Evolutionary conservation across 92 coral and sea anemone species (phyloP).

Genomic region (Porites evermanni): DNA sequence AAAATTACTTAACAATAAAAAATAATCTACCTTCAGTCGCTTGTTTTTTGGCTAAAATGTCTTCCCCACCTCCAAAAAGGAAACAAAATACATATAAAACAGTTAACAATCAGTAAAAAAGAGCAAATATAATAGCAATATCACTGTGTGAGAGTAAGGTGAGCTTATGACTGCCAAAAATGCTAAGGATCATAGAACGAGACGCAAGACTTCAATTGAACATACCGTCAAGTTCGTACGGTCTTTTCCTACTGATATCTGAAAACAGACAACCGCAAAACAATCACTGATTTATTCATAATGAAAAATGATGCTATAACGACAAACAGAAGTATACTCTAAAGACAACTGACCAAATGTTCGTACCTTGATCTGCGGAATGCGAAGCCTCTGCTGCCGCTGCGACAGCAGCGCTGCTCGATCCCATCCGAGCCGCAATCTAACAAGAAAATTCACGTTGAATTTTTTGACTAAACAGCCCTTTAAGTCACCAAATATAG

Average conservation of each 20-base stretch:
- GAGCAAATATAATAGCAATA: no score
- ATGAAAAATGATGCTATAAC: not conserved
- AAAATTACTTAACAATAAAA: not conserved
- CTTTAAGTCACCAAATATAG: not conserved
- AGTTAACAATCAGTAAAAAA: not conserved
- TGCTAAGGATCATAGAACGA: not conserved
- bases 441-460: slow-evolving; percentile 33
- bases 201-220: not conserved
- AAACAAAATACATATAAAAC: not conserved
- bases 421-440: slow-evolving; percentile 96
- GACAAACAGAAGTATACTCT: not conserved
- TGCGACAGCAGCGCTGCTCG: slow-evolving; percentile 56
- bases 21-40: slow-evolving; percentile 35
- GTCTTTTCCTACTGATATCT: slow-evolving; percentile 66
- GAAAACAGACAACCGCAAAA: slow-evolving; percentile 14
- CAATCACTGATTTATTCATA: slow-evolving; percentile 8
- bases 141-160: not conserved
- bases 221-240: slow-evolving; percentile 53
- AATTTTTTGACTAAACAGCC: not conserved
- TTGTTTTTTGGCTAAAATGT: slow-evolving; percentile 56
- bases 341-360: slow-evolving; percentile 14
- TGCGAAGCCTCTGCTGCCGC: slow-evolving; percentile 30
- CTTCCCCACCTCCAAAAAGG: slow-evolving; percentile 38
- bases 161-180: not conserved
- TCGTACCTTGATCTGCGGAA: slow-evolving; percentile 48